Base-by-base conservation (phyloP, 1,140 invertebrate genomes). In the Trichonephila inaurata region DNA sequence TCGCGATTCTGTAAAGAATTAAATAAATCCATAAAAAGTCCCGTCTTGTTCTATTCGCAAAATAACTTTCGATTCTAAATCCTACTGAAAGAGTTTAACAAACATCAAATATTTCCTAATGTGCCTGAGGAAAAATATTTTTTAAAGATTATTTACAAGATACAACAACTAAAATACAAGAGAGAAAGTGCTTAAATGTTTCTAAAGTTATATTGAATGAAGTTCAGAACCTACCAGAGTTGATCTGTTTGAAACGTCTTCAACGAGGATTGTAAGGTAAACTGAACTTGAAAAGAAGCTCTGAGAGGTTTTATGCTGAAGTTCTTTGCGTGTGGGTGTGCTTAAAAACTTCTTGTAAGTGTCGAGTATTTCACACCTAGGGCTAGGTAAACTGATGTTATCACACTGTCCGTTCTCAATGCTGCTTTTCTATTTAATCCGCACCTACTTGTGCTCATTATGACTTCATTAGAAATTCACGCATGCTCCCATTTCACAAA, bases 391-490 rank as follows among this genome's bases (percentile, higher is more conserved):
- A 85, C 83, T 85, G 83, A 85, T 85, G 83, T 8, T 85, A 85
- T 85, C 83, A 33, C 24, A 18, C n/a, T 33, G 16, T 77, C 28
- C 51, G 83, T 28, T 61, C n/a, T 21, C 44, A 85, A 85, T 85
- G 83, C 83, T 60, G 58, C 83, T 60, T 60, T 85, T 85, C 21
- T 19, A n/a, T 85, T 61, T 51, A 85, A 85, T 85, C 83, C 58
- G 21, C n/a, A 28, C 21, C 83, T 58, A 60, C 83, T 61, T 85
- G 51, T 60, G 51, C 83, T 85, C 83, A 85, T 85, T 85, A 85
- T 58, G 58, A 85, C n/a, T 61, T 85, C 83, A 85, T 85, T 85
- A 85, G 51, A 60, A 58, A 85, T 85, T 21, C 83, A 85, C 83
- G 44, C n/a, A 85, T 60, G 83, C 40, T 77, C 72, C 33, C 33